A percentile compares a stretch with the other conserved stretches of the same genome.
phyloP scores from a whole-genome alignment of 2,797 vertebrate species.

The Octomys mimax region DNA sequence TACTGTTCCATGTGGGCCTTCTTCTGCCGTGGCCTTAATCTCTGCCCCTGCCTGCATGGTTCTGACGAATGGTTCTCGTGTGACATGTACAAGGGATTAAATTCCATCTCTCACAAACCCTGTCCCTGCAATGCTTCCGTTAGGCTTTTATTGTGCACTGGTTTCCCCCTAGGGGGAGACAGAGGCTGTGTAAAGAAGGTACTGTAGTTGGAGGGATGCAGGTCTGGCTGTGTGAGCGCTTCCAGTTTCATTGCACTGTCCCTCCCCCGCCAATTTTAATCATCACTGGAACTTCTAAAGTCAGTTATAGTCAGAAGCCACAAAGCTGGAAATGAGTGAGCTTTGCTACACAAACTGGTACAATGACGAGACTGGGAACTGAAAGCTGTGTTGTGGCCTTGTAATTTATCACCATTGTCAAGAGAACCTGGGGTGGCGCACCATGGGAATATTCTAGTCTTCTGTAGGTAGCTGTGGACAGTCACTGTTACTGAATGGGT shows the following conservation, averaged over 20 bases:
- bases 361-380: neutral
- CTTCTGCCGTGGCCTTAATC: neutral
- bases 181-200: neutral
- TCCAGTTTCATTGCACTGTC: neutral
- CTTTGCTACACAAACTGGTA: neutral
- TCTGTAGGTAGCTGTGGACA: neutral
- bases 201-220: neutral
- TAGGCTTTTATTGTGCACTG: neutral
- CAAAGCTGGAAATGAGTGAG: constrained; percentile 9
- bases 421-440: neutral
- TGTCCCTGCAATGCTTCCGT: neutral
- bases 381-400: neutral
- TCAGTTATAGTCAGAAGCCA: constrained; percentile 21
- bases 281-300: constrained; percentile 11
- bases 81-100: neutral
- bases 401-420: neutral
- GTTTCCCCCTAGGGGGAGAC: neutral
- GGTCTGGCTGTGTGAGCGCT: neutral
- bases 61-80: constrained; percentile 12
- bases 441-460: neutral
- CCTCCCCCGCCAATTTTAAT: neutral
- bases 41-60: neutral
- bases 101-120: neutral
- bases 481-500: neutral
- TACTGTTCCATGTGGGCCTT: constrained; percentile 2